Evolutionary conservation across 2,888 invertebrate species (phyloP).

Genomic region (Dryococelus australis): DNA sequence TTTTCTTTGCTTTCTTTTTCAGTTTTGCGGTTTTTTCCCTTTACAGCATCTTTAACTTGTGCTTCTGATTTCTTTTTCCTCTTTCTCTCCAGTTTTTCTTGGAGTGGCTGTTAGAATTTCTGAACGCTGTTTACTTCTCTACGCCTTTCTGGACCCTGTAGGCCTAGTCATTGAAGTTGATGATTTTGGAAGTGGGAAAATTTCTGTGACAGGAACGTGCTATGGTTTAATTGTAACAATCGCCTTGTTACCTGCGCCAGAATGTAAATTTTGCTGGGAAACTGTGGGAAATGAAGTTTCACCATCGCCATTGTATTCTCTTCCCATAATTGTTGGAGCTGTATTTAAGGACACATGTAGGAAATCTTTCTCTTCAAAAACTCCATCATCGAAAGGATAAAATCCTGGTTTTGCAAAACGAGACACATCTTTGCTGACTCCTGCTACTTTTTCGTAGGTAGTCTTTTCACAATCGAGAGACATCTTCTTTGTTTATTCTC

Average conservation of each 20-base stretch:
- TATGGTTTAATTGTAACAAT: not conserved
- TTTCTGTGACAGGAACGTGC: not conserved
- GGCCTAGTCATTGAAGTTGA: not conserved
- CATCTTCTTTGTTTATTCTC: too few relatives aligned
- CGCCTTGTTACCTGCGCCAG: not conserved
- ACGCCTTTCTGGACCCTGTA: not conserved
- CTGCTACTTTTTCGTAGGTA: conserved; percentile 32
- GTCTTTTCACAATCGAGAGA: conserved; percentile 20
- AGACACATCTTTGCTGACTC: conserved; percentile 28
- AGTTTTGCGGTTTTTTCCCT: too few relatives aligned
- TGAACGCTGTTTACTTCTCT: not conserved
- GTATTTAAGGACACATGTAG: not conserved
- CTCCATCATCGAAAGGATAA: conserved; percentile 23
- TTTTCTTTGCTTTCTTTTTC: not conserved
- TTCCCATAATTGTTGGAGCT: conserved; percentile 4
- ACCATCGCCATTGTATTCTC: not conserved
- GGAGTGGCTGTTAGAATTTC: too few relatives aligned
- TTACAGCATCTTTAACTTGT: too few relatives aligned
- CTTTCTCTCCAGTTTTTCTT: too few relatives aligned
- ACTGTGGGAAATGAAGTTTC: not conserved
- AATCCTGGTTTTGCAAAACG: not conserved
- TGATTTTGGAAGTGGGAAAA: conserved; percentile 13
- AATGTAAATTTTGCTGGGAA: not conserved
- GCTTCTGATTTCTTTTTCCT: too few relatives aligned
- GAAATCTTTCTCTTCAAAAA: too few relatives aligned